Base-by-base conservation (phyloP, 1,140 invertebrate species). In the Rhagoletis zephyria region DNA sequence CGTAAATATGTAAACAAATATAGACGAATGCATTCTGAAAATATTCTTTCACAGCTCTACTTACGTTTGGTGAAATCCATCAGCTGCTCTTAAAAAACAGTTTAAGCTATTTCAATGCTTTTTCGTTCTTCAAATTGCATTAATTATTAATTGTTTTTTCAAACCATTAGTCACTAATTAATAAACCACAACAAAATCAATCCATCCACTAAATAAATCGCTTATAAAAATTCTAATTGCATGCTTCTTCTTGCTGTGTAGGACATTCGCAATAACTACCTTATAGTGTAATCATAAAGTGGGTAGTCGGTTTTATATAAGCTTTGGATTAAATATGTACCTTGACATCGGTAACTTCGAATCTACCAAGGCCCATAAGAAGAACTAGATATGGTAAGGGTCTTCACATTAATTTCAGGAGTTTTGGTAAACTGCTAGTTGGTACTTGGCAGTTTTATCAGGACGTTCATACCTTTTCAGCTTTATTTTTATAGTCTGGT, bases 21-120 rank as follows among this genome's bases (percentile, higher is more conserved):
- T 56, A 81, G 30, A 45, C 70, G 56, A 56, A 48, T 48, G 5
- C 10, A 5, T 56, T 56, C 51, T 56, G 51, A 56, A 63, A 14
- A 7, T 63, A 4, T 63, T 63, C 61, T n/a, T 63, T n/a, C 61
- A 63, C 61, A 9, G 61, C 61, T 81, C 12, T 56, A 81, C 74
- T 81, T 81, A 81, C 74, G 74, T 48, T 81, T 81, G 9, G 74
- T 81, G 16, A 81, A 81, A 81, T 81, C 74, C 74, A 81, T 81
- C 74, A n/a, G 74, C 74, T 56, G 19, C 9, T 4, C 7, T 12
- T 56, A 19, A 81, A 56, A 19, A 4, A 63, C 48, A 30, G 30
- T n/a, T 10, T n/a, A 30, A 16, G 5, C 12, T 3, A 12, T 81
- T 30, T 56, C 0, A 30, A 81, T 2, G 30, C 48, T 56, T 30